Base-by-base conservation (phyloP, 2,888 invertebrate genomes). In the Hydraecia micacea region DNA sequence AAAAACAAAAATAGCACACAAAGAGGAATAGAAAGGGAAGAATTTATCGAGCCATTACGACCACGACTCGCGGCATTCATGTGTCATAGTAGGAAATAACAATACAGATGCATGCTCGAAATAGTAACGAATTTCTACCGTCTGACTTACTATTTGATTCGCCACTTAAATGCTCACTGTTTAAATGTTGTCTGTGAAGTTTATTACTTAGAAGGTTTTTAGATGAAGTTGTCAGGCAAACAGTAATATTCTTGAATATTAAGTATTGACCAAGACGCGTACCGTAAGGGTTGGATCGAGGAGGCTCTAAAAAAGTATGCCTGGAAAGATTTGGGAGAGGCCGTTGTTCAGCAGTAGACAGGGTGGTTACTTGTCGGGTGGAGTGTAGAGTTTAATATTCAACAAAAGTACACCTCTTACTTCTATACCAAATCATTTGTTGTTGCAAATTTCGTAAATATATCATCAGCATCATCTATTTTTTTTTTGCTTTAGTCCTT, bases 31-130 rank as follows among this genome's bases (percentile, higher is more conserved):
- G 86, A 86, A 85, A 87, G 86, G 89, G 88, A 90, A 88, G 88
- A 92, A 92, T 92, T 91, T 92, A 92, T 92, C 91, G 91, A 81
- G 74, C 89, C 90, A 91, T 92, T 91, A 92, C 89, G 87, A 86
- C 85, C 87, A 75, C 87, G 86, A 77, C 68, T 69, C 78, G 85
- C 84, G 76, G 83, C 79, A 84, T 88, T 87, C 91, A 83, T 89
- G 86, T 90, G 89, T 91, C 91, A 91, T 90, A 90, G 88, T 76
- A 87, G 77, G 42, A 75, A 87, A 87, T 86, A 85, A 84, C 85
- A 81, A 87, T 84, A 81, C 77, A 67, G 77, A 87, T 77, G 87
- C 80, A 85, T 62, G 69, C 80, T 84, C 28, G 75, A 80, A 85
- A 85, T 85, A 87, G 85, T 60, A 18, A 75, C 65, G 25, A 73